Base-by-base conservation (phyloP, 2,888 invertebrate species). In the Agriopis leucophaearia region DNA sequence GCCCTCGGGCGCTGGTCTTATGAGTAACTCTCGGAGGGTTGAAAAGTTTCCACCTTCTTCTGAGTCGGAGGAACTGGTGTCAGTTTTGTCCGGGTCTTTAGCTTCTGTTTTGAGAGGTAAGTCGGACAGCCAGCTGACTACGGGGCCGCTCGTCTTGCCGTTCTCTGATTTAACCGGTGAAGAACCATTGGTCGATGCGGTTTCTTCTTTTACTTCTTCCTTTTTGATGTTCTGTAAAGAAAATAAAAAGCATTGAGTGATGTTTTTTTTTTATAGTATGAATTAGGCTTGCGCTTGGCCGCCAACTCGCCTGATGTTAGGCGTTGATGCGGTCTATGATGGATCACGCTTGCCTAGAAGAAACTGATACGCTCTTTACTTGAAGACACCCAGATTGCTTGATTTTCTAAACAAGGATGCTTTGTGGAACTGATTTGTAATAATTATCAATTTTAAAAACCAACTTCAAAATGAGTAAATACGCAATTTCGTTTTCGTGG, bases 41-140 rank as follows among this genome's bases (percentile, higher is more conserved):
- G 97, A 97, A 88, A 96, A 97, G 86, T 96, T 96, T 18, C 96
- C 96, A n/a, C 96, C 96, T 45, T 95, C 94, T 72, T 96, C 96
- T 0, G 95, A 95, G 73, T 96, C 96, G 0, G 96, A 96, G 40
- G 95, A 95, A 61, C 95, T 95, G 0, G 95, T 94, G 63, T 95
- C 95, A 18, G 94, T 89, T 78, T 94, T 90, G 71, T 94, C 89
- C 8, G 59, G 50, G 38, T 91, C 89, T 63, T 92, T 92, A 7
- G 81, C 72, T 44, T 91, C 90, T 0, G 85, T 71, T 54, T 90
- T 91, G 51, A 88, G 69, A 0, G 92, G 88, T 38, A 91, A 75
- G 74, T 92, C 93, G 8, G 90, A 81, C 15, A 92, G 84, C 92
- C 93, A 92, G 79, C 90, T 91, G 69, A 90, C 88, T 58, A 88